Evolutionary conservation across 2,888 invertebrate species (phyloP), one percentile per base, ranked within the genome.

Genomic region (Bugula neritina): DNA sequence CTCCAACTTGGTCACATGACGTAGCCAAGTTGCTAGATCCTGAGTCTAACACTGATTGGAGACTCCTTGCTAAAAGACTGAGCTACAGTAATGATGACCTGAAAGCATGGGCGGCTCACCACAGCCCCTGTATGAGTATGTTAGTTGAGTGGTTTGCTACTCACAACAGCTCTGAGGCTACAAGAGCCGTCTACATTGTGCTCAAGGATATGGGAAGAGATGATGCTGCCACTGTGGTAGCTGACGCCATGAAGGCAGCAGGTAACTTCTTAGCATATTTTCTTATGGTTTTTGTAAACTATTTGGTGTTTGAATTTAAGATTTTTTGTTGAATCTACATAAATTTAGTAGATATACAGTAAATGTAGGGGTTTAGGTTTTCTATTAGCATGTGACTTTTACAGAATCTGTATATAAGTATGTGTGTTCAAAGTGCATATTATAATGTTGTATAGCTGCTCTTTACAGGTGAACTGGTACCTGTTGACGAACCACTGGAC

Each of bases 121-220:
- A 78, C 25, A 81, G 82, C 72, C 83, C 83, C 1, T 82, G 81
- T 72, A 79, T 83, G 80, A 77, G 79, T 2, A 71, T 83, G 74
- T 75, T 83, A 21, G 80, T 79, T 75, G 82, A 82, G 73, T 83
- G 82, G 81, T 83, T 79, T 73, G 78, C 81, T 70, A 80, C 79
- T 17, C 79, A 81, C 73, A 82, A 80, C 73, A 80, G 80, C 10
- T 77, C 79, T 71, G 82, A 82, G 73, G 78, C 78, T 2, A 78
- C 77, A 2, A 73, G 75, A 71, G 81, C 77, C 27, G 75, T 83
- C 13, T 74, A 81, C 55, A 79, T 76, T n/a, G 74, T 75, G n/a
- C 76, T 83, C 10, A 78, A 79, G 58, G 81, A 82, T 58, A 82
- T 83, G 77, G 77, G 79, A 71, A 75, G 82, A 57, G 58, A 75